Evolutionary conservation across 2,113 vertebrate genomes (phyloP).

Genomic region (Oncorhynchus masou): DNA sequence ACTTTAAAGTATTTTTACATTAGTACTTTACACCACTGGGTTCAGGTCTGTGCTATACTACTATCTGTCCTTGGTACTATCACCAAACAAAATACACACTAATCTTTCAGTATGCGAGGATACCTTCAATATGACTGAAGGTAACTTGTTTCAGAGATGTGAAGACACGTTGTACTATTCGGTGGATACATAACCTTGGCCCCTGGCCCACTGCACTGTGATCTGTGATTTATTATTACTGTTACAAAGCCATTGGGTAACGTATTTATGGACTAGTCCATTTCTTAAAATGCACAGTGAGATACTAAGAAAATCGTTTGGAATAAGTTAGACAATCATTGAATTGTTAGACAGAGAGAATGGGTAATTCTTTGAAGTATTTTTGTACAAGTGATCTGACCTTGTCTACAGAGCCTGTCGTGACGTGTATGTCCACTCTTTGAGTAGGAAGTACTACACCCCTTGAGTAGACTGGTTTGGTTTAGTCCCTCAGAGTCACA

Average conservation of each 20-base stretch:
- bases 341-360: too few species aligned
- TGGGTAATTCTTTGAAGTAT: background rate
- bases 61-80: too few species aligned
- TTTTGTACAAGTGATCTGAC: background rate
- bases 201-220: slow-evolving; percentile 48
- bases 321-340: background rate
- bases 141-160: slow-evolving; percentile 18
- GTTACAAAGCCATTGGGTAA: slow-evolving; percentile 32
- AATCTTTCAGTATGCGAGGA: background rate
- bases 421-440: too few species aligned
- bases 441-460: background rate
- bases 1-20: too few species aligned
- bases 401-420: background rate
- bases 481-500: slow-evolving; percentile 36
- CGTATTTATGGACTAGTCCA: slow-evolving; percentile 14
- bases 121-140: slow-evolving; percentile 21
- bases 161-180: slow-evolving; percentile 11
- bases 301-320: background rate
- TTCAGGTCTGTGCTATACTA: too few species aligned
- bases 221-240: slow-evolving; percentile 24
- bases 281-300: background rate
- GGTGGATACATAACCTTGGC: slow-evolving; percentile 65
- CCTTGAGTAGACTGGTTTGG: slow-evolving; percentile 13
- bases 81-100: too few species aligned
- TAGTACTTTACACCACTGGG: too few species aligned